phyloP scores from a whole-genome alignment of 2,888 invertebrate species.

The Caenorhabditis plicata region DNA sequence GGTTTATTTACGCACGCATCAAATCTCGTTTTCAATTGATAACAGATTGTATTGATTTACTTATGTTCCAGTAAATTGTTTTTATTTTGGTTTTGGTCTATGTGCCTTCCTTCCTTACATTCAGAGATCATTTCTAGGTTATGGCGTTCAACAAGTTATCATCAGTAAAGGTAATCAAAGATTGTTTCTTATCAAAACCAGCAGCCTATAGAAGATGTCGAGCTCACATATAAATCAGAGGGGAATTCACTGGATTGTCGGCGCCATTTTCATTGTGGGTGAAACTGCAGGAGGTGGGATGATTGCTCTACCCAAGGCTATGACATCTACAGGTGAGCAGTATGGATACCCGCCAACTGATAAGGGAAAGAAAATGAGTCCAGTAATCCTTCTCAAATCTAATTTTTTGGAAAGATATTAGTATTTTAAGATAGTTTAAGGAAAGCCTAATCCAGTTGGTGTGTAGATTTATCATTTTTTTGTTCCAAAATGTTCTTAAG shows the following conservation, averaged over 20 bases:
- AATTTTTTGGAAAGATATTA: no score
- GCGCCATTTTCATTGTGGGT: slow-evolving; percentile 35
- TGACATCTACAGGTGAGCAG: slow-evolving; percentile 32
- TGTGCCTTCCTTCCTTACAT: neutral
- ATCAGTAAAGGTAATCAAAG: slow-evolving; percentile 17
- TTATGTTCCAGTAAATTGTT: slow-evolving; percentile 1
- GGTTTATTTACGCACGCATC: no score
- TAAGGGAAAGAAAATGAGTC: neutral
- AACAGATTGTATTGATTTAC: no score
- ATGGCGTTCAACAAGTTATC: slow-evolving; percentile 6
- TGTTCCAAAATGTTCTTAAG: neutral
- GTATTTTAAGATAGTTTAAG: no score
- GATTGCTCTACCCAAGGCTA: slow-evolving; percentile 33
- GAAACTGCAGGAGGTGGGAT: slow-evolving; percentile 44
- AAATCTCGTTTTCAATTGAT: no score
- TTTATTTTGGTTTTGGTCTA: neutral
- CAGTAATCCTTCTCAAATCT: no score
- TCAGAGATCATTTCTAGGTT: neutral
- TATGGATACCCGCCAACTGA: no score
- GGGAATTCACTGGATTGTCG: slow-evolving; percentile 40
- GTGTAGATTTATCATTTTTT: no score
- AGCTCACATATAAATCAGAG: slow-evolving; percentile 32
- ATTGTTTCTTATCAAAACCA: no score
- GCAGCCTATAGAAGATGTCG: slow-evolving; percentile 16
- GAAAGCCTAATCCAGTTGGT: no score